Evolutionary conservation across 2,113 vertebrate genomes (phyloP).

Genomic region (Lampris incognitus): DNA sequence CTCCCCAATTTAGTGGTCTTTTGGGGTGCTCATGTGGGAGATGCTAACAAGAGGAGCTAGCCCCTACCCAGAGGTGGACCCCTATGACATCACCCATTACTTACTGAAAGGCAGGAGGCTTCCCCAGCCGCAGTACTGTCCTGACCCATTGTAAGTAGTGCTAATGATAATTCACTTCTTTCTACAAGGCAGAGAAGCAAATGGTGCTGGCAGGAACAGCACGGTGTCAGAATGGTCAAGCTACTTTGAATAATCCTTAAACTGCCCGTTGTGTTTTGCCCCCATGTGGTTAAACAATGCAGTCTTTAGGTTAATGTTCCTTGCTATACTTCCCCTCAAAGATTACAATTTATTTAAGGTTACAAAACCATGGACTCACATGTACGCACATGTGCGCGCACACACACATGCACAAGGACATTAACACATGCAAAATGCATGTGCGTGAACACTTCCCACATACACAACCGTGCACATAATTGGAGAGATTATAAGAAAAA

Average conservation of each 20-base stretch:
- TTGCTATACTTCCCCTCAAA: neutral
- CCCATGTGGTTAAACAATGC: conserved; percentile 33
- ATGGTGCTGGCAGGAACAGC: conserved; percentile 22
- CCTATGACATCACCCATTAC: conserved; percentile 91
- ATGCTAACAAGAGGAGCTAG: conserved; percentile 94
- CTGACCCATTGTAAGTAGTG: conserved; percentile 89
- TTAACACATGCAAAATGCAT: too few relatives aligned
- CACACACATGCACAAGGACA: neutral
- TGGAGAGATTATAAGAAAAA: neutral
- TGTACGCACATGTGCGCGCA: conserved; percentile 3
- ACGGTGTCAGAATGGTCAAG: conserved; percentile 40
- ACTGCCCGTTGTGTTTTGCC: conserved; percentile 50
- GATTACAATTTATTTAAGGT: neutral
- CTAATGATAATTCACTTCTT: neutral
- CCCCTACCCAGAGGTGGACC: conserved; percentile 91
- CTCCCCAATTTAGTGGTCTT: conserved; percentile 89
- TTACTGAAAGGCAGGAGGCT: conserved; percentile 90
- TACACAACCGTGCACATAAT: too few relatives aligned
- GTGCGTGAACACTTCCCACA: too few relatives aligned
- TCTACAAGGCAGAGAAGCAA: neutral
- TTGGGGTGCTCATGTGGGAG: conserved; percentile 96
- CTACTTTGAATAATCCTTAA: conserved; percentile 33
- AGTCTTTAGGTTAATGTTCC: conserved; percentile 69
- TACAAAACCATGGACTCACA: neutral
- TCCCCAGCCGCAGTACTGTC: conserved; percentile 93